Percentiles rank a stretch among this genome's conserved stretches.
These are phyloP conservation scores for Nibea coibor DNA, from an alignment of 2,113 vertebrate genomes.

Conservation along the genomic window DNA sequence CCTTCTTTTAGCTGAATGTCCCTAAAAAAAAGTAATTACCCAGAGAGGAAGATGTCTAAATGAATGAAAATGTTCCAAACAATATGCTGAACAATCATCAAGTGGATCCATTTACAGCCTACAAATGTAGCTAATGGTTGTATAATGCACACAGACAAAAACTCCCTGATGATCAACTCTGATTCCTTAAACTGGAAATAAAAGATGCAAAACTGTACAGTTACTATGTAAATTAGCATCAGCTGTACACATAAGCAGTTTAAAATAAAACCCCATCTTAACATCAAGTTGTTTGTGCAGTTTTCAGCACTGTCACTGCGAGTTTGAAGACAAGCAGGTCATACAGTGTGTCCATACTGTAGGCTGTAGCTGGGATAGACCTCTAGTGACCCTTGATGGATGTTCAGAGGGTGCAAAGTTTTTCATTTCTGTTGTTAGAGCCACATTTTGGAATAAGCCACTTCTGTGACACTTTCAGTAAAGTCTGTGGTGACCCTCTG, in stretches of 20 bases:
- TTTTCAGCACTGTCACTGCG: no score
- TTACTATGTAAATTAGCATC: not conserved
- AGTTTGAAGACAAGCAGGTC: not conserved
- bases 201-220: not conserved
- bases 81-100: not conserved
- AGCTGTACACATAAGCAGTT: not conserved
- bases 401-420: not conserved
- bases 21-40: no score
- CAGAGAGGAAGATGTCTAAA: not conserved
- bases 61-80: no score
- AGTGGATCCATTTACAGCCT: not conserved
- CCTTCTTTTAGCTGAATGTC: not conserved
- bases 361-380: not conserved
- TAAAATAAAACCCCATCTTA: not conserved
- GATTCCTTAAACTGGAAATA: not conserved
- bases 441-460: not conserved
- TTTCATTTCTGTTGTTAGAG: not conserved
- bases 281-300: not conserved
- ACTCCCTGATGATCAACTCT: not conserved
- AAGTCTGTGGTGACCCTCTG: not conserved
- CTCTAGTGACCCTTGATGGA: not conserved
- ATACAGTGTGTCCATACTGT: no score
- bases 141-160: not conserved
- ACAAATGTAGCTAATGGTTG: not conserved
- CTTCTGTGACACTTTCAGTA: not conserved